A percentile compares a stretch with the other conserved stretches of the same genome.
Evolutionary conservation across 2,113 vertebrate species (phyloP).

Genomic region (Engystomops pustulosus): DNA sequence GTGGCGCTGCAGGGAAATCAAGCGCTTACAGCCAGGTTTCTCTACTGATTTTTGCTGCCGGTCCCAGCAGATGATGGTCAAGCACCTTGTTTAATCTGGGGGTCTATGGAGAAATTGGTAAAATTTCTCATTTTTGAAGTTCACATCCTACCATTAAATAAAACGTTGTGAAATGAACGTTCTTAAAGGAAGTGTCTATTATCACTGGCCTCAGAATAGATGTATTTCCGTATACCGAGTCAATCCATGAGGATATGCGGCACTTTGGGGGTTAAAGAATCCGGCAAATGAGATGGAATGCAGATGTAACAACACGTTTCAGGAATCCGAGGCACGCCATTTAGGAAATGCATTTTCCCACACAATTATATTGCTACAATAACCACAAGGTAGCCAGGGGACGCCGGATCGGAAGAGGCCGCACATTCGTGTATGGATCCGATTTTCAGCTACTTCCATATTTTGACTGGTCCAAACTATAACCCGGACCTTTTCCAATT

Average conservation of each 20-base stretch:
- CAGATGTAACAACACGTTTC: constrained; percentile 54
- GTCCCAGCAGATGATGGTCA: too few relatives aligned
- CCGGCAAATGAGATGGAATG: constrained; percentile 52
- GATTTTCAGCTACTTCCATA: constrained; percentile 36
- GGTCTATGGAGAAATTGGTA: too few relatives aligned
- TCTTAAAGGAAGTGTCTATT: too few relatives aligned
- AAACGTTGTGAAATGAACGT: too few relatives aligned
- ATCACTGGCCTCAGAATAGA: too few relatives aligned
- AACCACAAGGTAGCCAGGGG: constrained; percentile 55
- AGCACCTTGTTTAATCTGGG: too few relatives aligned
- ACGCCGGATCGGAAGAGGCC: background rate
- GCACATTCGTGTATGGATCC: background rate
- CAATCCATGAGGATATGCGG: background rate
- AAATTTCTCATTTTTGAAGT: too few relatives aligned
- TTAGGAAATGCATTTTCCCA: constrained; percentile 60
- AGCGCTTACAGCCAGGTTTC: too few relatives aligned
- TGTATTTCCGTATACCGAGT: too few relatives aligned
- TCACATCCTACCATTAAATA: too few relatives aligned
- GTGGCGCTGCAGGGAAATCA: too few relatives aligned
- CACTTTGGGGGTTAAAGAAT: constrained; percentile 36
- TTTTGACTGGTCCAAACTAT: background rate
- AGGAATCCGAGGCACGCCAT: constrained; percentile 50
- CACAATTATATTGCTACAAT: constrained; percentile 57
- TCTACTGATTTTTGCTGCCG: too few relatives aligned
- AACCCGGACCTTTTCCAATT: background rate